phyloP scores from a whole-genome alignment of 2,113 vertebrate genomes.

The Chionis minor region DNA sequence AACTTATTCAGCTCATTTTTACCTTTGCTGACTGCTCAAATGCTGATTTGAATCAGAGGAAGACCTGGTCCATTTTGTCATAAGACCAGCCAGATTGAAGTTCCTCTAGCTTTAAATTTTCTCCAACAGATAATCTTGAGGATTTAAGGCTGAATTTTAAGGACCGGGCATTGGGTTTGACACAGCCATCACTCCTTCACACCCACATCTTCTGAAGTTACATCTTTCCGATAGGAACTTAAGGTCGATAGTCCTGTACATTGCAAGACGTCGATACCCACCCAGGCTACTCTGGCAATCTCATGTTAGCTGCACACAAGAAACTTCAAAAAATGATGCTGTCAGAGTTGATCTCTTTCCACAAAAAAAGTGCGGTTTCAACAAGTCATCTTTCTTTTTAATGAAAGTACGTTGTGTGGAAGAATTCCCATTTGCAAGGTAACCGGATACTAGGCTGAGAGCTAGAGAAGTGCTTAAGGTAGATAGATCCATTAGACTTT shows the following conservation, averaged over 20 bases:
- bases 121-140: background rate
- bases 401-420: background rate
- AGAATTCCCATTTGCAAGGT: background rate
- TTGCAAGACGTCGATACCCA: background rate
- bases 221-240: background rate
- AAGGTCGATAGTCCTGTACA: rapidly evolving
- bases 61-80: background rate
- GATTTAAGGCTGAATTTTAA: background rate
- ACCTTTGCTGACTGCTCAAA: background rate
- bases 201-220: background rate
- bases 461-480: background rate
- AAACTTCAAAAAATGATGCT: background rate
- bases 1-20: background rate
- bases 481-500: background rate
- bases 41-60: background rate
- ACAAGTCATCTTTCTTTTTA: background rate
- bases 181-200: background rate
- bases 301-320: background rate
- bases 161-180: background rate
- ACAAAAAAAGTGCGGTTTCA: background rate
- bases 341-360: background rate
- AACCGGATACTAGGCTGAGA: background rate
- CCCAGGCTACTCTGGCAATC: background rate
- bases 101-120: background rate
- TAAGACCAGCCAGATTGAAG: rapidly evolving